phyloP scores from a whole-genome alignment of 2,113 vertebrate genomes.

The Petrocephalus microphthalmus region DNA sequence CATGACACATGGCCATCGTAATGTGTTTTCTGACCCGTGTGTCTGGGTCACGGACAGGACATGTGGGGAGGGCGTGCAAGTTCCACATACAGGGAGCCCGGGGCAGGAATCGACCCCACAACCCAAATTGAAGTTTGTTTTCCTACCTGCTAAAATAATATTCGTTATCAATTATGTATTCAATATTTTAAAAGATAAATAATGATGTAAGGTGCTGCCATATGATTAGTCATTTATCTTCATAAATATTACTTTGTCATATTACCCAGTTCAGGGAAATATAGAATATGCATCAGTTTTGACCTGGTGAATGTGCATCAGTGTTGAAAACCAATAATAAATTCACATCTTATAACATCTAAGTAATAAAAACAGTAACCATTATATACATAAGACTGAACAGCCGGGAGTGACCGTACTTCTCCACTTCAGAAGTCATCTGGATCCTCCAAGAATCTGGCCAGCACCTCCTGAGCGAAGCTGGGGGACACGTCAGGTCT shows the following conservation, averaged over 20 bases:
- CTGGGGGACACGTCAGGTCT: neutral
- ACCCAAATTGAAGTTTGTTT: neutral
- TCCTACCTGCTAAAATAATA: neutral
- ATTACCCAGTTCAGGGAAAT: neutral
- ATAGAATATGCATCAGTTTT: neutral
- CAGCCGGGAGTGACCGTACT: neutral
- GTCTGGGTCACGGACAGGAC: neutral
- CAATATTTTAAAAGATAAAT: neutral
- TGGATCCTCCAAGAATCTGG: neutral
- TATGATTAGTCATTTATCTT: neutral
- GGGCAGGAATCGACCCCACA: neutral
- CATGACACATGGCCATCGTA: neutral
- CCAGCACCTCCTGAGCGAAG: slow-evolving; percentile 3
- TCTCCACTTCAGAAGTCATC: neutral
- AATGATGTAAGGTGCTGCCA: neutral
- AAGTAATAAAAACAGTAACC: neutral
- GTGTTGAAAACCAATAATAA: neutral
- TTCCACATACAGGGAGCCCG: neutral
- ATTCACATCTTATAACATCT: neutral
- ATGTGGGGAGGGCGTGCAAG: neutral
- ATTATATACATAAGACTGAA: neutral
- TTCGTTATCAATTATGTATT: neutral
- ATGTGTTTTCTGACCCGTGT: neutral
- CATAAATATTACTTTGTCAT: neutral
- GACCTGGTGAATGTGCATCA: neutral